Evolutionary conservation across 2,113 vertebrate species (phyloP), one percentile per base, ranked within the genome.

Genomic region (Brachirus orientalis): DNA sequence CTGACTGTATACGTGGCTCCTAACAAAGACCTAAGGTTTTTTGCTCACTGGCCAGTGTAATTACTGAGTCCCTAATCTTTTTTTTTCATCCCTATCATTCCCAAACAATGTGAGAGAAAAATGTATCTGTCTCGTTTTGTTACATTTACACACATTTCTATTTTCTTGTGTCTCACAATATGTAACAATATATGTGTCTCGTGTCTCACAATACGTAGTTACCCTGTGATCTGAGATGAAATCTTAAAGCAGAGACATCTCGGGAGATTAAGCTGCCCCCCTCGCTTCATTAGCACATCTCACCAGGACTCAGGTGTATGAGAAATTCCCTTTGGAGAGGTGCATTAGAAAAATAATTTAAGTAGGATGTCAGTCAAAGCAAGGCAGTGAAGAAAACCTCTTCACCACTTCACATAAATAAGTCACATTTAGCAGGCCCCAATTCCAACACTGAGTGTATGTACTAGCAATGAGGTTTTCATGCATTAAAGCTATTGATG

Each of bases 231-330:
- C 40, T 59, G 52, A 48, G 36, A 80, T 1, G 33, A 60, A 43
- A 44, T 11, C 13, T 51, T 33, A 22, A 59, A 77, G 44, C 43
- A 20, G 35, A 60, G 14, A 46, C 14, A 35, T 75, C 74, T 51
- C 52, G 18, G 55, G 66, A 57, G 78, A 87, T 59, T 46, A 40
- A 69, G 36, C 50, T 44, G 74, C 85, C 82, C 56, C n/a, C 56
- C 64, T 53, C 52, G 36, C 61, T 71, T 90, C 86, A 91, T 91
- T 91, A 89, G 72, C 60, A 81, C 79, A 47, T 85, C 44, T 69
- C 47, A 68, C 72, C 55, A 65, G 65, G 41, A 28, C 66, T 68
- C 53, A 74, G 62, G 75, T 80, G 50, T 56, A 54, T 46, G 63
- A 63, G 20, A 56, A 48, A 69, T 64, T 76, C 58, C 45, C 48